Evolutionary conservation across 2,888 invertebrate genomes (phyloP).

Genomic region (Sinhomidia bicolor): DNA sequence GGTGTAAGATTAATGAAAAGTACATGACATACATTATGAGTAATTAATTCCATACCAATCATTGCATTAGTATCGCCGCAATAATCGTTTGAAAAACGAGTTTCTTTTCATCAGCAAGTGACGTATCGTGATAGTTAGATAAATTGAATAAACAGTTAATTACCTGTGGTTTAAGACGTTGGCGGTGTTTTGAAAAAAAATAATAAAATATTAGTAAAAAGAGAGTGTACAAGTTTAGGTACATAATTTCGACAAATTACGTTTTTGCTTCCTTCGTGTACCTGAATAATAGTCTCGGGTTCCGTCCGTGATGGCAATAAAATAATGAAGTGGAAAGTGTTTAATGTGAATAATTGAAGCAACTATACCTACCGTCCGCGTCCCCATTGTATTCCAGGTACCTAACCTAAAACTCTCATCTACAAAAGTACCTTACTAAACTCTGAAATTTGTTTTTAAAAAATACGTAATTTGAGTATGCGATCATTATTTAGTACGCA

Average conservation of each 20-base stretch:
- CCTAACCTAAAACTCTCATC: background rate
- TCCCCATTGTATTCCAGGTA: slow-evolving; percentile 30
- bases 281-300: background rate
- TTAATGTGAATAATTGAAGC: slow-evolving; percentile 37
- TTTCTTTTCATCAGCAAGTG: slow-evolving; percentile 1
- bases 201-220: background rate
- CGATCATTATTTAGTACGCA: background rate
- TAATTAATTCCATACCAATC: background rate
- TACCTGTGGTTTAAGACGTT: background rate
- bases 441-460: background rate
- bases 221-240: background rate
- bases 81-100: no score
- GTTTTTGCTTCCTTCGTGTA: background rate
- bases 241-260: background rate
- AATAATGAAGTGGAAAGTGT: slow-evolving; percentile 53
- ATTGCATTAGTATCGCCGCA: no score
- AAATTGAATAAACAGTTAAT: slow-evolving; percentile 12
- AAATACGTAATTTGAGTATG: background rate
- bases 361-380: no score
- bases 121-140: background rate
- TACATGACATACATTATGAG: slow-evolving; percentile 6
- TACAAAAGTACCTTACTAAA: background rate
- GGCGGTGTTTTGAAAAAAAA: background rate
- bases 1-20: background rate
- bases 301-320: no score